Evolutionary conservation across 2,113 vertebrate species (phyloP).

Genomic region (Sphaerodactylus townsendi): DNA sequence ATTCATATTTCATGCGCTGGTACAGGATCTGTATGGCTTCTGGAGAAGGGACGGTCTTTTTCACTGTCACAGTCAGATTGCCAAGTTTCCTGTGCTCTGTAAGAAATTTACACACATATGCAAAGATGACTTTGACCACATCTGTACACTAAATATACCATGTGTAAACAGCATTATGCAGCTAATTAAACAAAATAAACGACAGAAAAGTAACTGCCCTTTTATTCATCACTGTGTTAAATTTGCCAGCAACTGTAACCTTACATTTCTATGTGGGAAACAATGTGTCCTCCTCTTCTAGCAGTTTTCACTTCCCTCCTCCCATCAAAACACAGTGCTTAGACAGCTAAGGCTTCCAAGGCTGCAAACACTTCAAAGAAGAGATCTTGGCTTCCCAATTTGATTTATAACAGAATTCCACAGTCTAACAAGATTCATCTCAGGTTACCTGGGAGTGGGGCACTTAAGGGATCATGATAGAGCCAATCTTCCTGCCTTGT

Average conservation of each 20-base stretch:
- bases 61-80: constrained; percentile 96
- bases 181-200: background rate
- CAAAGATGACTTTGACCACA: constrained; percentile 28
- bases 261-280: too few species aligned
- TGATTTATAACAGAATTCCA: background rate
- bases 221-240: background rate
- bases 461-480: background rate
- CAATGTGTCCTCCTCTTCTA: too few species aligned
- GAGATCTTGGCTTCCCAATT: background rate
- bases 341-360: background rate
- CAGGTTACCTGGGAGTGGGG: background rate
- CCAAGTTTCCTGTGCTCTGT: constrained; percentile 94
- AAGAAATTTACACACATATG: constrained; percentile 9
- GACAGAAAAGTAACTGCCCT: background rate
- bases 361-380: background rate
- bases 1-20: constrained; percentile 94
- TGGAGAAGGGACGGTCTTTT: constrained; percentile 90
- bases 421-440: background rate
- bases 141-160: background rate
- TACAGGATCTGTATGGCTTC: constrained; percentile 95
- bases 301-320: background rate
- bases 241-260: background rate
- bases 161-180: background rate
- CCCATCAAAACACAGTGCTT: background rate
- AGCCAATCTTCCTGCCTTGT: too few species aligned